Percentiles rank a stretch among this genome's conserved stretches.
These are phyloP conservation scores for Thyatira batis DNA, from an alignment of 2,888 invertebrate genomes.

Conservation along the genomic window DNA sequence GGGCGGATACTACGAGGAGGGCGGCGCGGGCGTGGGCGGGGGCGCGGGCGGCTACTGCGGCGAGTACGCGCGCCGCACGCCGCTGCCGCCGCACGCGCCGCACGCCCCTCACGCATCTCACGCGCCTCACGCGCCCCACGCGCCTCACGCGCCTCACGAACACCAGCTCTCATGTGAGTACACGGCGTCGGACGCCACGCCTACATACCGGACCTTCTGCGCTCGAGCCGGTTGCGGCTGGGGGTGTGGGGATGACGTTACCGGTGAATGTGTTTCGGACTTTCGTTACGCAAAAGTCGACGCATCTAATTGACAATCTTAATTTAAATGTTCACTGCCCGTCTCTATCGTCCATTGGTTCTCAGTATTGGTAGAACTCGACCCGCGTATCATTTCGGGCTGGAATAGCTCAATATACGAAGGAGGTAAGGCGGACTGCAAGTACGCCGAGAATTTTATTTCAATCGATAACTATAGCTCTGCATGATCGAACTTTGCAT, in stretches of 20 bases:
- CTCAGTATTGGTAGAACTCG: background rate
- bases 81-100: constrained; percentile 48
- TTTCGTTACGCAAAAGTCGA: background rate
- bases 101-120: constrained; percentile 46
- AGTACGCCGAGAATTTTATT: constrained; percentile 12
- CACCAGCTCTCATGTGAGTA: constrained; percentile 71
- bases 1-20: constrained; percentile 78
- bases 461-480: constrained; percentile 40
- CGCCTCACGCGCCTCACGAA: constrained; percentile 46
- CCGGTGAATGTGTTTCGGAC: background rate
- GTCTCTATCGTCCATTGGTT: background rate
- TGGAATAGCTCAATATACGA: background rate
- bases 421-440: background rate
- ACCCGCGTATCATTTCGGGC: background rate
- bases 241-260: background rate
- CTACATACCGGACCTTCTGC: constrained; percentile 9
- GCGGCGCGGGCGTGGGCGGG: constrained; percentile 30
- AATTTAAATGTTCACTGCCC: background rate
- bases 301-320: background rate
- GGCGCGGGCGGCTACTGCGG: constrained; percentile 65
- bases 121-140: constrained; percentile 33
- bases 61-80: constrained; percentile 67
- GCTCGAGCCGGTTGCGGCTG: background rate
- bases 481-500: constrained; percentile 52
- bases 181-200: constrained; percentile 10